A percentile compares a stretch with the other conserved stretches of the same genome.
These are phyloP conservation scores for Passer montanus DNA, from an alignment of 2,113 vertebrate genomes.

Conservation along the genomic window DNA sequence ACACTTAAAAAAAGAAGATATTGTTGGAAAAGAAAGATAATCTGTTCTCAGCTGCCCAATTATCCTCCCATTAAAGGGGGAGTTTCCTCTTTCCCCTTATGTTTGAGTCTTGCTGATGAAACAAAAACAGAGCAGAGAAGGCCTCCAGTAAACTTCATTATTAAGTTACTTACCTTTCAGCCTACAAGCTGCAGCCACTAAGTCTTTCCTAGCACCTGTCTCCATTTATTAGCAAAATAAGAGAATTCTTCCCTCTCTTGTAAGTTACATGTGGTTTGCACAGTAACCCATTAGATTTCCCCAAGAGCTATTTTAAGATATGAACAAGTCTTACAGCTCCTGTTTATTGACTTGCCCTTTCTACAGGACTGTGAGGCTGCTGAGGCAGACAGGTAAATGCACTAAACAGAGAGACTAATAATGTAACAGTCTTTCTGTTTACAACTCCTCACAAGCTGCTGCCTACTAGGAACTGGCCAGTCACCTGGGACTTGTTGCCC, in stretches of 20 bases:
- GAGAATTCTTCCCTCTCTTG: background rate
- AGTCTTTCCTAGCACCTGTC: background rate
- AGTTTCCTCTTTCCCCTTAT: background rate
- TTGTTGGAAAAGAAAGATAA: background rate
- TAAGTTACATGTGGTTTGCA: background rate
- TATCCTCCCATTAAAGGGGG: background rate
- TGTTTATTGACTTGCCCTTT: background rate
- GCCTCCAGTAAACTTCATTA: background rate
- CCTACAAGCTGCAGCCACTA: background rate
- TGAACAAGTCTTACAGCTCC: background rate
- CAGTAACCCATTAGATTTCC: background rate
- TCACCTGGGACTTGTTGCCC: background rate
- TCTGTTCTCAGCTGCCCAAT: background rate
- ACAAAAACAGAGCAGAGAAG: background rate
- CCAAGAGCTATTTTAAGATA: background rate
- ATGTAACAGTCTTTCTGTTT: background rate
- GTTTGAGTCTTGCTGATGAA: background rate
- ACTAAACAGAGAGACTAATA: background rate
- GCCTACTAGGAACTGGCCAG: background rate
- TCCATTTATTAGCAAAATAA: background rate
- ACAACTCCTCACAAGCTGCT: background rate
- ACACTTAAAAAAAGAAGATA: background rate
- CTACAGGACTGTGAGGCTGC: background rate
- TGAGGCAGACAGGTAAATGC: background rate
- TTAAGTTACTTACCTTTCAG: background rate